Evolutionary conservation across 2,797 vertebrate species (phyloP), one percentile per base, ranked within the genome.

Genomic region (Macropus fuliginosus): DNA sequence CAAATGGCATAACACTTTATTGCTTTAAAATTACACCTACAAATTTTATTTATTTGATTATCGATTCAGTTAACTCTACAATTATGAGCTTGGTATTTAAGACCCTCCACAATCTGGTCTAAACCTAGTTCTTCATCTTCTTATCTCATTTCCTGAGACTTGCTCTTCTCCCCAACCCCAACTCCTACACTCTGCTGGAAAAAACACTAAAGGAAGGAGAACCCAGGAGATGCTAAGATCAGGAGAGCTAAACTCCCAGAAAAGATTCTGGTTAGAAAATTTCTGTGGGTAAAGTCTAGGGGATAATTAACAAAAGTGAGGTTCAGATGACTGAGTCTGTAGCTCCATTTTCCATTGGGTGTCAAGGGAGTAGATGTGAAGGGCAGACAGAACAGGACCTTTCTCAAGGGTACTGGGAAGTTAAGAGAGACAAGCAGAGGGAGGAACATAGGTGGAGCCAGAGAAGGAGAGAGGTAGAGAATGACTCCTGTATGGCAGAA

Each of bases 81-180:
- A 59, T 28, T 90, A 94, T 94, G 57, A 92, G 54, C 46, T 94
- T 94, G 92, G 81, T 28, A 96, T 1, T 52, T 55, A 93, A 91
- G 18, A 16, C 24, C 34, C 50, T 93, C 90, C 92, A 81, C 89
- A 94, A 89, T 92, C 81, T 93, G 46, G 59, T 52, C 87, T 40
- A 74, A 74, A 21, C n/a, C n/a, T 74, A 40, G 6, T 40, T 74
- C 16, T 24, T 62, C 59, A 62, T 40, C 13, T 74, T n/a, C n/a
- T 74, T 74, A 40, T 40, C n/a, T 40, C n/a, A 74, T n/a, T 74
- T 74, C 34, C 66, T 74, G n/a, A 1, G 8, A 74, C 16, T 8
- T 74, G 66, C 14, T 62, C 66, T 74, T 24, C 18, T 9, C 66
- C 66, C n/a, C 18, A 40, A 74, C n/a, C 18, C 18, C n/a, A 74